Evolutionary conservation across 2,797 vertebrate species (phyloP).

Genomic region (Sparus aurata): DNA sequence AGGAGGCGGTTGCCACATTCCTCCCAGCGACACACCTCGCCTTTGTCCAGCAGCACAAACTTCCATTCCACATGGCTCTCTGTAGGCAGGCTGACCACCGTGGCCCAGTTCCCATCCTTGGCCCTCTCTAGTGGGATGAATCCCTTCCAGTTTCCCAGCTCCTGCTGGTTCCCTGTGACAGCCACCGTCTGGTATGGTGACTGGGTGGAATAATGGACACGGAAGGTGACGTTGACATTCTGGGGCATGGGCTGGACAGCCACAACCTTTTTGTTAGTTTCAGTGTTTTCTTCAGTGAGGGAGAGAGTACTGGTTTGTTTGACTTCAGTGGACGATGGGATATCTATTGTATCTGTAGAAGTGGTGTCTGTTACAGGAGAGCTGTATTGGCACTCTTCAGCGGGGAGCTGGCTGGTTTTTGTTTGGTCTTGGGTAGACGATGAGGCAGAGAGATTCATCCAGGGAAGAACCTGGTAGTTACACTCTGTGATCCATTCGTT

Average conservation of each 20-base stretch:
- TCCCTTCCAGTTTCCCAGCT: constrained; percentile 90
- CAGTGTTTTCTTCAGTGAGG: constrained; percentile 55
- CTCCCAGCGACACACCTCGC: constrained; percentile 92
- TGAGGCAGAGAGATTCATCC: constrained; percentile 56
- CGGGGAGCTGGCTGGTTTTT: constrained; percentile 13
- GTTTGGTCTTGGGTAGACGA: constrained; percentile 27
- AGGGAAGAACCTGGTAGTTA: constrained; percentile 67
- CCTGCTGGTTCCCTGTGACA: constrained; percentile 90
- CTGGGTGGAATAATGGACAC: constrained; percentile 90
- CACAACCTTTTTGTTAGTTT: constrained; percentile 76
- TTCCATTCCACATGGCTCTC: constrained; percentile 93
- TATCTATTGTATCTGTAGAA: neutral
- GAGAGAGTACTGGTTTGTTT: constrained; percentile 5
- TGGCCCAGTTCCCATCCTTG: constrained; percentile 90
- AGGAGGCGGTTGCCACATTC: constrained; percentile 92
- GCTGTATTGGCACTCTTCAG: neutral
- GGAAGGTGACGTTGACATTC: constrained; percentile 87
- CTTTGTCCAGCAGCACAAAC: constrained; percentile 92
- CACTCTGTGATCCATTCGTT: constrained; percentile 85
- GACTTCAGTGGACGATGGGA: constrained; percentile 9
- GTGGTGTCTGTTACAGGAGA: neutral
- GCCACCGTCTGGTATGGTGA: constrained; percentile 86
- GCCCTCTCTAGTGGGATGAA: constrained; percentile 85
- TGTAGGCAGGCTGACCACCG: constrained; percentile 84
- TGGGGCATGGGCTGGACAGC: constrained; percentile 86